Evolutionary conservation across 1,140 invertebrate genomes (phyloP).

Genomic region (Venustaconcha ellipsiformis): DNA sequence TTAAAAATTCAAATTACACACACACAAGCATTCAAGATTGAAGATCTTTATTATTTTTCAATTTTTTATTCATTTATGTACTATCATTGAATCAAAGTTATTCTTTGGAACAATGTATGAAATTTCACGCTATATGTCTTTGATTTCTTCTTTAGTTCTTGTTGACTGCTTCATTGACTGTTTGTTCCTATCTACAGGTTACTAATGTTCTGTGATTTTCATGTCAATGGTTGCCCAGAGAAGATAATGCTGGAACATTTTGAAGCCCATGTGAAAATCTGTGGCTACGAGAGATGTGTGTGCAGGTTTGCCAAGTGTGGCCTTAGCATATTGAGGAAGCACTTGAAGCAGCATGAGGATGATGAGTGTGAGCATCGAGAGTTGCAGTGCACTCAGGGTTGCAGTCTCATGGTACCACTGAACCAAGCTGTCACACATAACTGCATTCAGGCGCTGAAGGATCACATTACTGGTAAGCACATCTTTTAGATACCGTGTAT

Average conservation of each 20-base stretch:
- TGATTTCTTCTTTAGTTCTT: too few relatives aligned
- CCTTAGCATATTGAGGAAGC: constrained; percentile 14
- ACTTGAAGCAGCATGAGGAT: constrained; percentile 25
- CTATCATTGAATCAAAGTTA: too few relatives aligned
- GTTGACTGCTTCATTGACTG: too few relatives aligned
- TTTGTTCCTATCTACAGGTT: constrained; percentile 10
- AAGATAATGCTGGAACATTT: constrained; percentile 31
- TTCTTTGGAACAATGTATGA: too few relatives aligned
- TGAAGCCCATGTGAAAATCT: constrained; percentile 25
- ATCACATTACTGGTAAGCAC: constrained; percentile 25
- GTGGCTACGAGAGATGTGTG: constrained; percentile 27
- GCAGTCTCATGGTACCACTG: constrained; percentile 30
- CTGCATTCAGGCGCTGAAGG: constrained; percentile 27
- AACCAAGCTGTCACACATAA: constrained; percentile 25
- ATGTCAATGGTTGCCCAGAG: constrained; percentile 28
- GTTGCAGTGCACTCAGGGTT: constrained; percentile 19
- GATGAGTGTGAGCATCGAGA: constrained; percentile 27
- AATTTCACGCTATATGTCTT: too few relatives aligned
- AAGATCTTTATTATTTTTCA: too few relatives aligned
- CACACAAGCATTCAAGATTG: too few relatives aligned
- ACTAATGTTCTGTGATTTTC: constrained; percentile 29
- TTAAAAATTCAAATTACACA: too few relatives aligned
- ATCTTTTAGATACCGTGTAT: background rate
- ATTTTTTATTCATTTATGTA: too few relatives aligned
- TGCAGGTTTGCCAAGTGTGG: constrained; percentile 33